Conservation (phyloP, 2,797 vertebrate species). For the Syncerus caffer region DNA sequence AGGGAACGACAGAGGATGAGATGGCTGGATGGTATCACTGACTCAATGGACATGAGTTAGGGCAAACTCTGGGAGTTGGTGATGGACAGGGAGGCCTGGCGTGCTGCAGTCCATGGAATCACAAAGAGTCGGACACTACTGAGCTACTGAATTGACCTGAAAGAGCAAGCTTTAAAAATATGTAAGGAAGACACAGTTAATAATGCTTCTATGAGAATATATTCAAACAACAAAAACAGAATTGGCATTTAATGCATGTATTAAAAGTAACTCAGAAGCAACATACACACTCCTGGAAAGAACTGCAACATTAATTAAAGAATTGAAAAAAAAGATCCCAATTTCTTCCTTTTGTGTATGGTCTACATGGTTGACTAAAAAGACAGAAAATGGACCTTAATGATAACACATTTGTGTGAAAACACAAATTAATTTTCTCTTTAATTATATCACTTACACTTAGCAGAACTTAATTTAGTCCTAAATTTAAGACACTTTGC, state of each 20-base stretch:
- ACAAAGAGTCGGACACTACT: neutral
- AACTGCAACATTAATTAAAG: neutral
- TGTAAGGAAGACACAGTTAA: neutral
- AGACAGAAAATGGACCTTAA: neutral
- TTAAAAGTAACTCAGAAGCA: conserved; percentile 10
- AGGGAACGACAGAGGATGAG: neutral
- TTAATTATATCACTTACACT: conserved; percentile 29
- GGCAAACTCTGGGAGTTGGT: neutral
- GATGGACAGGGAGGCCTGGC: neutral
- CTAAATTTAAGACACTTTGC: conserved; percentile 43
- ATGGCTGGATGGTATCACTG: neutral
- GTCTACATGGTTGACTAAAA: neutral
- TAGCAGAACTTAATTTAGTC: neutral
- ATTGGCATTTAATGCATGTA: neutral
- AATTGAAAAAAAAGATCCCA: neutral
- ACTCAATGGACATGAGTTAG: neutral
- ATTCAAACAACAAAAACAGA: neutral
- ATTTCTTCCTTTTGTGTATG: neutral
- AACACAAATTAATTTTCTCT: conserved; percentile 24
- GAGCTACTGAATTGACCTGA: neutral
- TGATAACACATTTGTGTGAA: conserved; percentile 10
- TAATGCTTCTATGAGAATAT: neutral
- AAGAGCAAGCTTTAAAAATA: neutral
- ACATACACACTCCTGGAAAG: neutral
- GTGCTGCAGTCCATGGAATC: neutral